These are phyloP conservation scores for Atrina japonica DNA, from an alignment of 2,888 invertebrate species.

Conservation along the genomic window DNA sequence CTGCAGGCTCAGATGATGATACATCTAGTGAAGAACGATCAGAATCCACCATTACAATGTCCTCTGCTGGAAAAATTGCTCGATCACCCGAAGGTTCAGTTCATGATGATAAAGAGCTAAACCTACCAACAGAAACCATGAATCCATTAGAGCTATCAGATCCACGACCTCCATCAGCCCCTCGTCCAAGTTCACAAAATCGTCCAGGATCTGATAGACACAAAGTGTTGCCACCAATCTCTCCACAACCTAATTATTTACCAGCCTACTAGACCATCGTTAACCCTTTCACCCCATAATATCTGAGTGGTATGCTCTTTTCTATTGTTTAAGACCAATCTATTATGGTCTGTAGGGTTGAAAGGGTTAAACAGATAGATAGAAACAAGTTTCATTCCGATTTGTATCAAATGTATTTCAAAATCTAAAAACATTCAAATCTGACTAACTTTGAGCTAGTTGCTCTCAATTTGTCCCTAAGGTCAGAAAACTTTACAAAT, in stretches of 20 bases:
- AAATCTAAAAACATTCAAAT: no score
- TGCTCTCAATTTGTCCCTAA: no score
- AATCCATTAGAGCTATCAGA: slow-evolving; percentile 66
- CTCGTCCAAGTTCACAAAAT: slow-evolving; percentile 56
- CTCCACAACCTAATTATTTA: slow-evolving; percentile 29
- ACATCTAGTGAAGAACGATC: slow-evolving; percentile 48
- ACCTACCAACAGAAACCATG: slow-evolving; percentile 67
- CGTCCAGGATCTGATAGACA: slow-evolving; percentile 75
- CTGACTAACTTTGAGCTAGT: no score
- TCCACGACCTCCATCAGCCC: slow-evolving; percentile 60
- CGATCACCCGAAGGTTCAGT: slow-evolving; percentile 40
- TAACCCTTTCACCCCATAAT: no score
- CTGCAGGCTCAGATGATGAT: slow-evolving; percentile 53
- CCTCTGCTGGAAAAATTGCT: slow-evolving; percentile 67
- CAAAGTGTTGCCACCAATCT: slow-evolving; percentile 75
- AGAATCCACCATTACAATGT: slow-evolving; percentile 69
- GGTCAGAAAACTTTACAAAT: no score
- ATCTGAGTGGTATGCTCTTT: no score
- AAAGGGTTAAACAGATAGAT: no score
- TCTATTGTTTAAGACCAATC: no score
- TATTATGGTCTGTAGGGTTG: no score
- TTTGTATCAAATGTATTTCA: no score
- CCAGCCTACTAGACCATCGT: slow-evolving; percentile 19
- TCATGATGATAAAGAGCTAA: slow-evolving; percentile 47
- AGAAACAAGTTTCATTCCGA: no score